These are phyloP conservation scores for Linurgus olivaceus DNA, from an alignment of 2,797 vertebrate genomes.

Conservation along the genomic window DNA sequence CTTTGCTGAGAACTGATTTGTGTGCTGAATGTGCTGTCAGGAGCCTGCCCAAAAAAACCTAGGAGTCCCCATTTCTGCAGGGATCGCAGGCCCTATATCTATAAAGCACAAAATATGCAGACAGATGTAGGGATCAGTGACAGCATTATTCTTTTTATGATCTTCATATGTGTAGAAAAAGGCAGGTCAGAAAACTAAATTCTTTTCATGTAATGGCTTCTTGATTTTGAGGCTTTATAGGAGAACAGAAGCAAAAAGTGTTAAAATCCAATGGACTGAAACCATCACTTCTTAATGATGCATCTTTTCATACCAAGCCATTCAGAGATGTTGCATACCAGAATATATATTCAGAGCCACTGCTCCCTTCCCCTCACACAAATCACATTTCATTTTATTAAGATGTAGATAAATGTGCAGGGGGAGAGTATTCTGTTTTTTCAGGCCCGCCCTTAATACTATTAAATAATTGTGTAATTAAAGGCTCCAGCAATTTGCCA, in stretches of 20 bases:
- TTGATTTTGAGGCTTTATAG: neutral
- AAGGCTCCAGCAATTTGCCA: conserved; percentile 55
- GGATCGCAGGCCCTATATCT: neutral
- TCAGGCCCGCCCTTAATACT: conserved; percentile 45
- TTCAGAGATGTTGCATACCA: neutral
- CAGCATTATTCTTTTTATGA: neutral
- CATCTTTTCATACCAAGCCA: neutral
- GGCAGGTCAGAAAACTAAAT: neutral
- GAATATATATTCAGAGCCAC: neutral
- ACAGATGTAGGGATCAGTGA: neutral
- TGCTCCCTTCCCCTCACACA: neutral
- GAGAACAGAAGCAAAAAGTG: neutral
- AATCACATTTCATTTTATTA: conserved; percentile 36
- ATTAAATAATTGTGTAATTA: conserved; percentile 69
- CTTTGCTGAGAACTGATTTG: neutral
- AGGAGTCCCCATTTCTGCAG: neutral
- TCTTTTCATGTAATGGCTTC: neutral
- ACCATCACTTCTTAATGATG: neutral
- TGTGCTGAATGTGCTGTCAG: neutral
- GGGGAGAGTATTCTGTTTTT: conserved; percentile 20
- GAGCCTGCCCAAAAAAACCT: neutral
- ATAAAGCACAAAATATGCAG: neutral
- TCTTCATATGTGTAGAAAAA: neutral
- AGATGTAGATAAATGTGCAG: conserved; percentile 29
- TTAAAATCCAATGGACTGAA: conserved; percentile 12